Evolutionary conservation across 2,797 vertebrate species (phyloP), one percentile per base, ranked within the genome.

Genomic region (Lagocephalus sceleratus): DNA sequence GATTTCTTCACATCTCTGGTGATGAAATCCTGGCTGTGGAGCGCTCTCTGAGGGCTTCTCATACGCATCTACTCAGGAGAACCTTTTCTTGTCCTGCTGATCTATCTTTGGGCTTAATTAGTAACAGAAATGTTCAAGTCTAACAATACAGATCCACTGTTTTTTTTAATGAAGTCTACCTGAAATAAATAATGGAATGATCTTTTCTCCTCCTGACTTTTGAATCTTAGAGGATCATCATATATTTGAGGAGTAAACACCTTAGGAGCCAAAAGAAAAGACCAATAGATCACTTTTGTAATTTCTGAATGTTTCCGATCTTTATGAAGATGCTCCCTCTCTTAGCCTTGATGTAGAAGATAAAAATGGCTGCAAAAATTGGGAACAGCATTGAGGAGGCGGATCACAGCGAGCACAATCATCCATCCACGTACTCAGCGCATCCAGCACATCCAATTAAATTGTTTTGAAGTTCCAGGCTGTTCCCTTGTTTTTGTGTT

Each of bases 371-470:
- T 7, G 51, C 47, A 50, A n/a, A 38, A 29, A 56, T 46, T 46
- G 48, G 45, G 39, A 50, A 52, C 20, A 2, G n/a, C 25, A 41
- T 22, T 26, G 48, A 53, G 54, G 26, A 10, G 41, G 29, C 26
- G 47, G 65, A 73, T 69, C 53, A 76, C 5, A 72, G 52, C 29
- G n/a, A 55, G 63, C 38, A 48, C 68, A 75, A 41, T 46, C 58
- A 49, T 19, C 57, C 66, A 15, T 74, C 75, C 67, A 75, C 76
- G 49, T 55, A 54, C 55, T 75, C 69, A 66, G 73, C 68, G 57
- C 69, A 79, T 56, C 51, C 63, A 57, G 57, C 68, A 50, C 66
- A 68, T 73, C 85, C 79, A 87, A 82, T 87, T 87, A 85, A 78
- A 67, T 63, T 75, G 75, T 76, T 83, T 84, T 84, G 73, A 81